These are phyloP conservation scores for Xiphophorus hellerii DNA, from an alignment of 2,113 vertebrate species.

Conservation along the genomic window DNA sequence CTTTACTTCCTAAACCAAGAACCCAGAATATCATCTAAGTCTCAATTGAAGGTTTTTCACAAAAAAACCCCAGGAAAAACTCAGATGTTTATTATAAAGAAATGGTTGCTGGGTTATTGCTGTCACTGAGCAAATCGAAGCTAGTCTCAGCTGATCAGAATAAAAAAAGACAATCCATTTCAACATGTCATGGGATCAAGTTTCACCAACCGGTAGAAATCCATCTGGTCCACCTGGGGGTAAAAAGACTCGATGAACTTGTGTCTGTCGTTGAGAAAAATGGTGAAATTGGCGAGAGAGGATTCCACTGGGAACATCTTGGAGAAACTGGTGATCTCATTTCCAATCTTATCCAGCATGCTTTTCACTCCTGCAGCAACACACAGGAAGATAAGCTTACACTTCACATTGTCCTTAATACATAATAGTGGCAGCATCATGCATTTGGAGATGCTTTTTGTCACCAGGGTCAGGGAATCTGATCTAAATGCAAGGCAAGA, in stretches of 20 bases:
- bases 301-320: conserved; percentile 83
- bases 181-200: not conserved
- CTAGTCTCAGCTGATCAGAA: not conserved
- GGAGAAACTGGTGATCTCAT: conserved; percentile 79
- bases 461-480: not conserved
- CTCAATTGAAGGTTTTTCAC: too few species aligned
- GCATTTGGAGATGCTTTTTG: not conserved
- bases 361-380: conserved; percentile 85
- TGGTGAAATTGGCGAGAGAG: conserved; percentile 79
- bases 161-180: not conserved
- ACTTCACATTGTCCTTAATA: too few species aligned
- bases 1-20: not conserved
- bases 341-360: conserved; percentile 84
- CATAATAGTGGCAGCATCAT: not conserved
- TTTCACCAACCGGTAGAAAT: conserved; percentile 89
- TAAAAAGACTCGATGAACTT: conserved; percentile 79
- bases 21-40: not conserved
- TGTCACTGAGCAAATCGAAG: not conserved
- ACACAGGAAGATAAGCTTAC: not conserved
- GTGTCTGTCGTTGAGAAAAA: conserved; percentile 82
- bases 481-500: not conserved
- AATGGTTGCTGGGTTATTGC: not conserved
- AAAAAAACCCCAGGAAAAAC: too few species aligned
- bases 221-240: conserved; percentile 85
- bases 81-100: too few species aligned